phyloP scores from a whole-genome alignment of 1,140 invertebrate species.

The Papilio polytes region DNA sequence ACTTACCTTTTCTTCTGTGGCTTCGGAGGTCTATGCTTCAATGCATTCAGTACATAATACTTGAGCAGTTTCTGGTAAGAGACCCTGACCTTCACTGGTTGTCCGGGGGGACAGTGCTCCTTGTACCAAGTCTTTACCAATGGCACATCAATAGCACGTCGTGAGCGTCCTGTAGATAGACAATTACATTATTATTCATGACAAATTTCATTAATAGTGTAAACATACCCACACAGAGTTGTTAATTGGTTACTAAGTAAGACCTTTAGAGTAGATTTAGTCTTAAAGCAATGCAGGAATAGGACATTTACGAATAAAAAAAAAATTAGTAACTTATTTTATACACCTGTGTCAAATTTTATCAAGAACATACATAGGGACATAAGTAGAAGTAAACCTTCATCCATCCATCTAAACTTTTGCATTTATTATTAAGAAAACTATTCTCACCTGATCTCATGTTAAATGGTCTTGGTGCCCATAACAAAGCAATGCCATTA shows the following conservation, averaged over 20 bases:
- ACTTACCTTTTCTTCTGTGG: conserved; percentile 97
- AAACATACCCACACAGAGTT: neutral
- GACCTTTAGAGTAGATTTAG: neutral
- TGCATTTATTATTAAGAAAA: no score
- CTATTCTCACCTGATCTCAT: conserved; percentile 91
- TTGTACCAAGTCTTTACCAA: conserved; percentile 99
- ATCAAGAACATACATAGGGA: no score
- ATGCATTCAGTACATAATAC: conserved; percentile 98
- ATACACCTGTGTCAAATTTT: no score
- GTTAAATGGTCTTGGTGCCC: conserved; percentile 99
- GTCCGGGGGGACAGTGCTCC: conserved; percentile 98
- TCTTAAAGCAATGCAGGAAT: neutral
- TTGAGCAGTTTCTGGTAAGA: conserved; percentile 99
- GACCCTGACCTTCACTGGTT: conserved; percentile 99
- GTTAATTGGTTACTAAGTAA: neutral
- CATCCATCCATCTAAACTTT: no score
- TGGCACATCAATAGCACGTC: conserved; percentile 98
- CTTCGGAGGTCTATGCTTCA: conserved; percentile 98
- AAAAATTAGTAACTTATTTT: no score
- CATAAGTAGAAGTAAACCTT: no score
- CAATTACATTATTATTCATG: conserved; percentile 29
- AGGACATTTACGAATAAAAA: no score
- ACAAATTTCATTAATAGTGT: neutral
- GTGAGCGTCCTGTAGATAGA: conserved; percentile 85
- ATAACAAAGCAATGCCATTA: conserved; percentile 99